A percentile compares a stretch with the other conserved stretches of the same genome.
Conservation (phyloP, 37 sponge, comb jelly and placozoan species). For the Spongilla lacustris region DNA sequence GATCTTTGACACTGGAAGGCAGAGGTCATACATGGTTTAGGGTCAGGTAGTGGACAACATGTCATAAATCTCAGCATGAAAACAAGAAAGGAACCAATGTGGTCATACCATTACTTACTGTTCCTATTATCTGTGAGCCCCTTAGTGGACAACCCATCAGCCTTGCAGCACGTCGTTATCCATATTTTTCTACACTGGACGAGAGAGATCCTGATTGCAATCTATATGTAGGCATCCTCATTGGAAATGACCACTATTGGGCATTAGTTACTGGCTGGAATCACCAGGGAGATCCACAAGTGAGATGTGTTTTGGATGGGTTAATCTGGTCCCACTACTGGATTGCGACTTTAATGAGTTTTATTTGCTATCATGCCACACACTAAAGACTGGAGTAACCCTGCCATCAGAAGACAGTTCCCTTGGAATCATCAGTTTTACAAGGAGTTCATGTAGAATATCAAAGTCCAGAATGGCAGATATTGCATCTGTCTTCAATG, state of each 20-base stretch:
- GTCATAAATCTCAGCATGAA: background rate
- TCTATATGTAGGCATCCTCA: constrained; percentile 6
- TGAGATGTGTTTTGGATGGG: constrained; percentile 8
- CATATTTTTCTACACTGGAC: constrained; percentile 13
- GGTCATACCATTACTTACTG: too few species aligned
- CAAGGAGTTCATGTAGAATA: too few species aligned
- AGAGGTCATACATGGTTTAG: constrained; percentile 45
- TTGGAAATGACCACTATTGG: constrained; percentile 22
- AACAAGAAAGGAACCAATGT: background rate
- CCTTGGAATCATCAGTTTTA: too few species aligned
- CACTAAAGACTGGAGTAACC: too few species aligned
- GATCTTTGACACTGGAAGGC: background rate
- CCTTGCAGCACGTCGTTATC: background rate
- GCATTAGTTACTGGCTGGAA: background rate
- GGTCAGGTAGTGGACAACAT: background rate
- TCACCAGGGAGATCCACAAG: background rate
- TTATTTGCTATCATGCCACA: too few species aligned
- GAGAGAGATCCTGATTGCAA: too few species aligned
- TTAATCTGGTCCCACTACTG: constrained; percentile 14
- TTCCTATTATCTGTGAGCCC: constrained; percentile 37
- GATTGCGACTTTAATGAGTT: too few species aligned
- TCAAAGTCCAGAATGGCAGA: too few species aligned
- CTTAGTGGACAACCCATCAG: background rate
- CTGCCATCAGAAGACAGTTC: too few species aligned
- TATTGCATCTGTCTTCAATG: too few species aligned